These are phyloP conservation scores for Rafetus swinhoei DNA, from an alignment of 2,113 vertebrate species.

Conservation along the genomic window DNA sequence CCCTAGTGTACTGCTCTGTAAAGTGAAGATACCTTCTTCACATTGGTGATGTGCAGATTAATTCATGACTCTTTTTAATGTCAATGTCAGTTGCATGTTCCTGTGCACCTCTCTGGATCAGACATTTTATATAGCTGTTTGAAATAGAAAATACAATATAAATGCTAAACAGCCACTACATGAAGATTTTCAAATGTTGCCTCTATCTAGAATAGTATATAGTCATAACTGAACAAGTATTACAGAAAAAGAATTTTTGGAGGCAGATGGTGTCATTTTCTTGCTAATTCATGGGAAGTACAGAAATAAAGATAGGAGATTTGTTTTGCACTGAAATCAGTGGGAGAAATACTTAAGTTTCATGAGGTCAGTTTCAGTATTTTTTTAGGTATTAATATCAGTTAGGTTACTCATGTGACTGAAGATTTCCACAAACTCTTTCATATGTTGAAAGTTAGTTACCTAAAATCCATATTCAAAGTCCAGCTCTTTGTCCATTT, in stretches of 20 bases:
- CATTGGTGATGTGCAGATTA: neutral
- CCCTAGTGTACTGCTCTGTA: neutral
- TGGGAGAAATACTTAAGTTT: neutral
- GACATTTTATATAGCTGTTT: neutral
- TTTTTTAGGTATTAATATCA: neutral
- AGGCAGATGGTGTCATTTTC: neutral
- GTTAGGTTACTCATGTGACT: neutral
- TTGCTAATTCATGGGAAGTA: neutral
- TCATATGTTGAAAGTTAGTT: slow-evolving; percentile 23
- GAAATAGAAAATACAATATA: neutral
- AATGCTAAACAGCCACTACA: neutral
- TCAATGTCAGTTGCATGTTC: neutral
- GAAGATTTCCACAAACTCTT: slow-evolving; percentile 2
- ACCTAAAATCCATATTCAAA: neutral
- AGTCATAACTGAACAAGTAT: neutral
- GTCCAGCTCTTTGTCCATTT: neutral
- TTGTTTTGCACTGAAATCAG: neutral
- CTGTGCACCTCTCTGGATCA: neutral
- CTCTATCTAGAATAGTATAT: neutral
- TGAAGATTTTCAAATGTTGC: neutral
- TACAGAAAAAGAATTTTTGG: neutral
- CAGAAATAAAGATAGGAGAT: neutral
- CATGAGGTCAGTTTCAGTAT: neutral
- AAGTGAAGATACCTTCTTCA: slow-evolving; percentile 24
- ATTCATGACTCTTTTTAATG: neutral